Percentiles rank a stretch among this genome's conserved stretches.
Conservation (phyloP, 1,140 invertebrate species). For the Subanguina moxae region DNA sequence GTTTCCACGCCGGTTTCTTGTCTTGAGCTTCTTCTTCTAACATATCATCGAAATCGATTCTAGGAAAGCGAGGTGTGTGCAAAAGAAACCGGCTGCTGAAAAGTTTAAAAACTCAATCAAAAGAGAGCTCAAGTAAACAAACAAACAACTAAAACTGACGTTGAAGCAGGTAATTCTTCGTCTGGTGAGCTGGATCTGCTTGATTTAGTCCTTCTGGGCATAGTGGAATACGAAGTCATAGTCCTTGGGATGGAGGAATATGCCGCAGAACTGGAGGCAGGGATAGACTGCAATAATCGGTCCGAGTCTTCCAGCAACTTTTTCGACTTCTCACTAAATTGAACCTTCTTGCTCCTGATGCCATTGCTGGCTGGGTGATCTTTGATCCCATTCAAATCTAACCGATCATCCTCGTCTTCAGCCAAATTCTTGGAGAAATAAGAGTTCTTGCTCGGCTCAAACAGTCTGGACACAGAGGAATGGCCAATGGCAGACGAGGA, state of each 20-base stretch:
- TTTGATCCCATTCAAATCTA: slow-evolving; percentile 2
- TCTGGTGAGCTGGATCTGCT: background rate
- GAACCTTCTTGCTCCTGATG: slow-evolving; percentile 10
- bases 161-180: background rate
- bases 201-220: background rate
- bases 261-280: background rate
- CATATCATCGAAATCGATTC: slow-evolving; percentile 56
- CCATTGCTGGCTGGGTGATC: background rate
- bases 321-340: slow-evolving; percentile 34
- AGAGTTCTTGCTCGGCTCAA: slow-evolving; percentile 11
- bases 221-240: background rate
- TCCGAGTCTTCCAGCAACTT: slow-evolving; percentile 21
- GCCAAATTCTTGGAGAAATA: slow-evolving; percentile 6
- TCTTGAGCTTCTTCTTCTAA: slow-evolving; percentile 34
- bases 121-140: slow-evolving; percentile 5
- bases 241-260: background rate
- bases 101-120: background rate
- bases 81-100: slow-evolving; percentile 36
- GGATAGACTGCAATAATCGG: slow-evolving; percentile 10
- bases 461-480: slow-evolving; percentile 1
- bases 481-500: background rate
- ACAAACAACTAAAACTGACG: background rate
- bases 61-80: slow-evolving; percentile 45
- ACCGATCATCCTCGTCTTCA: background rate
- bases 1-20: slow-evolving; percentile 55